phyloP scores from a whole-genome alignment of 1,140 invertebrate species.

The Pseudomyrmex gracilis region DNA sequence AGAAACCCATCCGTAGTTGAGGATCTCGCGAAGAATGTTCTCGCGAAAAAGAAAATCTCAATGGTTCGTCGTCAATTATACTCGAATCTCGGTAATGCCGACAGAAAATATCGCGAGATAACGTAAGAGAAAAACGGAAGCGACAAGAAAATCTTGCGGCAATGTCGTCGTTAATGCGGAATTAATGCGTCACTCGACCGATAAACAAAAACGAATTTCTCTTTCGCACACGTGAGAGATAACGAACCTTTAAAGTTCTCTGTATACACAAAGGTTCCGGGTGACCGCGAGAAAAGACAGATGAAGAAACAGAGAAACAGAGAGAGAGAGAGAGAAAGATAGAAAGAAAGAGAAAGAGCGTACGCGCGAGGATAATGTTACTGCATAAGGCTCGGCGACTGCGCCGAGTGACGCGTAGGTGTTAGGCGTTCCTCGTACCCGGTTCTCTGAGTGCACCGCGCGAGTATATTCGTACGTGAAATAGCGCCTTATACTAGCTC shows the following conservation, averaged over 20 bases:
- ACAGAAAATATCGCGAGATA: background rate
- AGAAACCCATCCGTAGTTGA: constrained; percentile 15
- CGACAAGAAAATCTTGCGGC: background rate
- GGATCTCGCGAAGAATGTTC: constrained; percentile 12
- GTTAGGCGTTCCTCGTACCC: constrained; percentile 66
- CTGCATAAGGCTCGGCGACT: constrained; percentile 70
- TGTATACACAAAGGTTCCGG: background rate
- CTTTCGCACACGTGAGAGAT: constrained; percentile 7
- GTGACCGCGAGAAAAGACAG: background rate
- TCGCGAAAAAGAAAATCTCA: constrained; percentile 10
- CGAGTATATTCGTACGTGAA: constrained; percentile 71
- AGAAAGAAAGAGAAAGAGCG: constrained; percentile 32
- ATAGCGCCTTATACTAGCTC: constrained; percentile 71
- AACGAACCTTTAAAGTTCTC: constrained; percentile 29
- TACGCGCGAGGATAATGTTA: constrained; percentile 60
- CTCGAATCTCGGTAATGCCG: constrained; percentile 1
- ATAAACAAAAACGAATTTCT: constrained; percentile 36
- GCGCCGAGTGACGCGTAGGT: constrained; percentile 68
- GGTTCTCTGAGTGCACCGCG: constrained; percentile 66
- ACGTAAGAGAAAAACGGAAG: background rate
- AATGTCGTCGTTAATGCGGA: constrained; percentile 7
- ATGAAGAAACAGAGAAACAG: background rate
- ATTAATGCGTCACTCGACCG: constrained; percentile 50
- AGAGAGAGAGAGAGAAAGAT: background rate
- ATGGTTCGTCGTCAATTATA: constrained; percentile 23